Percentiles rank a stretch among this genome's conserved stretches.
Evolutionary conservation across 2,113 vertebrate genomes (phyloP).

Genomic region (Nycticebus coucang): DNA sequence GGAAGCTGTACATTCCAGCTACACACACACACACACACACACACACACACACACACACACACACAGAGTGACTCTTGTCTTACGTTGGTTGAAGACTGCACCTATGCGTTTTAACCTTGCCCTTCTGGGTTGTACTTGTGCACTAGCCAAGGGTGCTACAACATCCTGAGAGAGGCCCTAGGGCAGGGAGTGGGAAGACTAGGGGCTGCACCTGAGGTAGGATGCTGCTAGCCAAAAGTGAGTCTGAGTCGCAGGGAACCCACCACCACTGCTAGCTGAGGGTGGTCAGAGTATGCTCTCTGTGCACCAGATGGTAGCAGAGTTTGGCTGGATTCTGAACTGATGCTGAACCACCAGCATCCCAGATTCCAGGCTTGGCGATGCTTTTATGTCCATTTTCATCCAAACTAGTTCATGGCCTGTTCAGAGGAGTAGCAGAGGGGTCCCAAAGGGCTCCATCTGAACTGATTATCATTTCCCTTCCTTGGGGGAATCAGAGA

Average conservation of each 20-base stretch:
- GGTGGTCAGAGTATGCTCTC: background rate
- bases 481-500: background rate
- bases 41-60: background rate
- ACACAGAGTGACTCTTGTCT: background rate
- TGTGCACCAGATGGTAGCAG: background rate
- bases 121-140: background rate
- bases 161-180: background rate
- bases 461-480: background rate
- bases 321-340: background rate
- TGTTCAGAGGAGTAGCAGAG: background rate
- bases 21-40: background rate
- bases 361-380: background rate
- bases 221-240: background rate
- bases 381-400: background rate
- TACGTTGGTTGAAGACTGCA: background rate
- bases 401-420: background rate
- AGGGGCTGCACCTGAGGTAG: background rate
- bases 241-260: background rate
- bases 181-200: background rate
- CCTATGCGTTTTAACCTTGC: background rate
- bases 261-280: background rate
- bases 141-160: background rate
- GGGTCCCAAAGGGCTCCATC: background rate
- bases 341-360: background rate
- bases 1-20: background rate